phyloP scores from a whole-genome alignment of 92 coral and sea anemone genomes.

The Hydrozoanthus gracilis region DNA sequence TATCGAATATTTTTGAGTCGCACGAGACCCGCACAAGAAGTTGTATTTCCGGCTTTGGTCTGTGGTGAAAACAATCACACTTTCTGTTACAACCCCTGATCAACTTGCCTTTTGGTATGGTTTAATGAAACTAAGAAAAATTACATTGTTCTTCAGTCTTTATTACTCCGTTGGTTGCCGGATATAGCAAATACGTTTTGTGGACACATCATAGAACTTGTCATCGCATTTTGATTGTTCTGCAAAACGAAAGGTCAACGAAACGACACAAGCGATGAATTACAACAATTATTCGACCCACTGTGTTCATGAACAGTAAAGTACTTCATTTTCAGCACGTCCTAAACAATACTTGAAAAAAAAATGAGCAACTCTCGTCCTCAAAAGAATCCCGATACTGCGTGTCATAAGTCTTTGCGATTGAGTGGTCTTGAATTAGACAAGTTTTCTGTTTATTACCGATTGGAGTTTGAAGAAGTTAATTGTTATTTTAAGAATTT shows the following conservation, averaged over 20 bases:
- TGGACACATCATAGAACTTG: slow-evolving; percentile 13
- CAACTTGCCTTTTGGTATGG: background rate
- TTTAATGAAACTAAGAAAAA: background rate
- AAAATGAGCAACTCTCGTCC: background rate
- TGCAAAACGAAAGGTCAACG: slow-evolving; percentile 12
- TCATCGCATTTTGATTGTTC: slow-evolving; percentile 26
- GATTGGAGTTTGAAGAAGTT: too few species aligned
- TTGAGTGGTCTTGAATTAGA: background rate
- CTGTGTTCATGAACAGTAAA: slow-evolving; percentile 27
- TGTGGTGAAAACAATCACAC: background rate
- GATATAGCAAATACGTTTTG: slow-evolving; percentile 8
- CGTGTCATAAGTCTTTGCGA: background rate
- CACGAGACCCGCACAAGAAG: slow-evolving; percentile 45
- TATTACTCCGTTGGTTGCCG: background rate
- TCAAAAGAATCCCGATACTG: background rate
- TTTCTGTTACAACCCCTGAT: background rate
- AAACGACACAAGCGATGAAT: slow-evolving; percentile 7
- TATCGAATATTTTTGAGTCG: slow-evolving; percentile 24
- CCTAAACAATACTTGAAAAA: slow-evolving; percentile 9
- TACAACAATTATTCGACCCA: background rate
- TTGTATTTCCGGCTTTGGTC: slow-evolving; percentile 27
- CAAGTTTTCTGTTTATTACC: too few species aligned
- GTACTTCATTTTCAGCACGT: background rate
- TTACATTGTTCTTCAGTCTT: background rate
- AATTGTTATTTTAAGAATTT: too few species aligned